Evolutionary conservation across 2,888 invertebrate genomes (phyloP).

Genomic region (Euplagia quadripunctaria): DNA sequence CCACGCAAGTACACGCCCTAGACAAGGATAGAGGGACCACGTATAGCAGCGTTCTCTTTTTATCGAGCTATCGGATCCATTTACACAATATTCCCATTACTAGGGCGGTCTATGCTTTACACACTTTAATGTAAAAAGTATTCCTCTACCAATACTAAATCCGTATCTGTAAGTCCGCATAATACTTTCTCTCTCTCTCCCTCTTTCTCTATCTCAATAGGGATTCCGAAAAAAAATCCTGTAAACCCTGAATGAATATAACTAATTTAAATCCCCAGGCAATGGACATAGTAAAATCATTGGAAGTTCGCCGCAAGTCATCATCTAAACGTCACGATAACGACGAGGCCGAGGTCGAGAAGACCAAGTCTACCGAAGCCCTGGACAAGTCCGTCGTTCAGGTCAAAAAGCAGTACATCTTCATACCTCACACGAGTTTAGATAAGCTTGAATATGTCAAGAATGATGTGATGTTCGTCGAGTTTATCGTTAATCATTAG

Average conservation of each 20-base stretch:
- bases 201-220: not conserved
- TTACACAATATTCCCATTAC: no score
- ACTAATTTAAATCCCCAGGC: constrained; percentile 66
- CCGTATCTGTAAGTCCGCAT: not conserved
- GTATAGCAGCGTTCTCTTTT: no score
- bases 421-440: constrained; percentile 89
- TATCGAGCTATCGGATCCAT: no score
- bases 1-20: no score
- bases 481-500: constrained; percentile 82
- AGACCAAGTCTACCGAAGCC: constrained; percentile 66
- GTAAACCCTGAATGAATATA: not conserved
- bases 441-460: constrained; percentile 88
- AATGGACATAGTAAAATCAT: constrained; percentile 89
- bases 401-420: constrained; percentile 87
- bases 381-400: constrained; percentile 74
- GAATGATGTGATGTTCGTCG: constrained; percentile 88
- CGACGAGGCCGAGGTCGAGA: constrained; percentile 68
- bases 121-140: no score
- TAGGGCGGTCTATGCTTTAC: no score
- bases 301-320: constrained; percentile 82
- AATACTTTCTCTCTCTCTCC: not conserved
- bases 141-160: no score
- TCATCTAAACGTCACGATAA: constrained; percentile 76
- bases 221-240: not conserved
- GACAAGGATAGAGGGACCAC: no score